These are phyloP conservation scores for Psephotus haematonotus DNA, from an alignment of 2,113 vertebrate species.

Conservation along the genomic window DNA sequence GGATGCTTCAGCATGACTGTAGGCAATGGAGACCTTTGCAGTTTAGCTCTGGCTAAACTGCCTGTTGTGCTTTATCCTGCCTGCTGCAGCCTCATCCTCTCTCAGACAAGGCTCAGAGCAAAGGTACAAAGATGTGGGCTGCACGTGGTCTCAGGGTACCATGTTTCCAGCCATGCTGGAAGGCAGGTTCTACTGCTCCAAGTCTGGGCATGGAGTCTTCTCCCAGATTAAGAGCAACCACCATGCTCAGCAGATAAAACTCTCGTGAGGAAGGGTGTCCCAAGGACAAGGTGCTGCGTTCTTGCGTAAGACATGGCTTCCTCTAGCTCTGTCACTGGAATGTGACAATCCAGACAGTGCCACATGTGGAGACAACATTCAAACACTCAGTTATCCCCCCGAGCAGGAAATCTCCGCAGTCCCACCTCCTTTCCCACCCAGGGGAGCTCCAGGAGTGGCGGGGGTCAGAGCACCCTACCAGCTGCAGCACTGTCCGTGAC, in stretches of 20 bases:
- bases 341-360: neutral
- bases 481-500: neutral
- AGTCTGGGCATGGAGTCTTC: neutral
- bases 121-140: neutral
- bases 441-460: neutral
- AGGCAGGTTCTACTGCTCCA: neutral
- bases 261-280: neutral
- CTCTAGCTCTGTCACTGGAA: neutral
- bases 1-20: neutral
- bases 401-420: neutral
- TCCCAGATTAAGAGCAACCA: neutral
- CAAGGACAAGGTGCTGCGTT: neutral
- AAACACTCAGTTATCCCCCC: neutral
- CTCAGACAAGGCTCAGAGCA: neutral
- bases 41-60: neutral
- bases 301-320: neutral
- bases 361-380: neutral
- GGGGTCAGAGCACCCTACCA: neutral
- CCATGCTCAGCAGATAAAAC: neutral
- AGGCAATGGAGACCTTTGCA: neutral
- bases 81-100: neutral
- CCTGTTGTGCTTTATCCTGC: neutral
- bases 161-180: fast-evolving
- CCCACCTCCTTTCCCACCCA: neutral
- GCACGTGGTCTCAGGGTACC: fast-evolving